Conservation (phyloP, 2,113 vertebrate species). For the Anhinga rufa region DNA sequence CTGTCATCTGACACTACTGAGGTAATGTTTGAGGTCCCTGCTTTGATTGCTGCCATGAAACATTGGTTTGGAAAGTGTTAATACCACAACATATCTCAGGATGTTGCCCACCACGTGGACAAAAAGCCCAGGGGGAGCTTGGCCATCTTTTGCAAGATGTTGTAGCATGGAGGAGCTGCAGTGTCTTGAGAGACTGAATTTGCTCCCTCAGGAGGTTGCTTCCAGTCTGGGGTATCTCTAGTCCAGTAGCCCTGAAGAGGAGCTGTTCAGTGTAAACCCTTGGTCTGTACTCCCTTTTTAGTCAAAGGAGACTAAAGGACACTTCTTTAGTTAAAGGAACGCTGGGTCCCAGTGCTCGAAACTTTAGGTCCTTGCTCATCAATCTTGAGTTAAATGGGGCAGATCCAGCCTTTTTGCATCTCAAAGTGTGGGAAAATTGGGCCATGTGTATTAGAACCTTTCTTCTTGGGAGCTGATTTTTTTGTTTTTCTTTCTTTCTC, state of each 20-base stretch:
- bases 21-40: constrained; percentile 64
- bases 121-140: background rate
- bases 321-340: background rate
- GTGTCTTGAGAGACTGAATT: background rate
- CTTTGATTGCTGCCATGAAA: background rate
- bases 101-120: background rate
- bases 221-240: background rate
- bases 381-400: background rate
- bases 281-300: background rate
- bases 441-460: fast-evolving
- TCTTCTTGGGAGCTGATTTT: background rate
- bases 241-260: background rate
- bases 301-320: background rate
- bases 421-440: background rate
- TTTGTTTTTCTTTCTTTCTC: background rate
- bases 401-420: background rate
- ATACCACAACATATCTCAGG: background rate
- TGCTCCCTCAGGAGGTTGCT: background rate
- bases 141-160: background rate
- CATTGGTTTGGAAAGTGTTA: background rate
- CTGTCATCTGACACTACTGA: constrained; percentile 70
- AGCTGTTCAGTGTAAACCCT: background rate
- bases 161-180: background rate
- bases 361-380: background rate
- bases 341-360: background rate